Conservation (phyloP, 2,113 vertebrate species). For the Heterocephalus glaber region DNA sequence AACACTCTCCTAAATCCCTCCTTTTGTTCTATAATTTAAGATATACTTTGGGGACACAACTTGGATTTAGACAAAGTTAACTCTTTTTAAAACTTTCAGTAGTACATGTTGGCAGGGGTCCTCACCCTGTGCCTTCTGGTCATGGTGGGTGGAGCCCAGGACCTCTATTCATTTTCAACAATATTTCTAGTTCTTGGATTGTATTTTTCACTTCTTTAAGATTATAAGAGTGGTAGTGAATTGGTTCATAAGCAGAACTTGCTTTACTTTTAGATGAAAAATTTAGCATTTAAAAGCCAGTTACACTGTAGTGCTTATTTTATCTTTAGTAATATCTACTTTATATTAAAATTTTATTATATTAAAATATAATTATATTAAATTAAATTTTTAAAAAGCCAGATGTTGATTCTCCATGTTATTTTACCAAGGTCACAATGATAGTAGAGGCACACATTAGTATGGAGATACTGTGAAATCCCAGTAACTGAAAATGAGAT, state of each 20-base stretch:
- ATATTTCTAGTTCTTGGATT: neutral
- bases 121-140: too few relatives aligned
- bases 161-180: neutral
- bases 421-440: neutral
- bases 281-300: neutral
- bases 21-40: neutral
- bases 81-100: neutral
- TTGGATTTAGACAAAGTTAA: neutral
- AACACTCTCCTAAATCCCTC: neutral
- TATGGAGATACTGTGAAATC: neutral
- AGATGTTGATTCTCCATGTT: neutral
- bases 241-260: neutral
- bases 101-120: neutral
- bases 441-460: neutral
- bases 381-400: neutral
- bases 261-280: neutral
- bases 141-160: too few relatives aligned
- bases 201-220: neutral
- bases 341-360: neutral
- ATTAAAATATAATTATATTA: neutral
- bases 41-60: neutral
- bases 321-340: neutral
- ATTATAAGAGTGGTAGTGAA: neutral
- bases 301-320: neutral
- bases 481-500: neutral